Evolutionary conservation across 2,888 invertebrate species (phyloP).

Genomic region (Campoplex capitator): DNA sequence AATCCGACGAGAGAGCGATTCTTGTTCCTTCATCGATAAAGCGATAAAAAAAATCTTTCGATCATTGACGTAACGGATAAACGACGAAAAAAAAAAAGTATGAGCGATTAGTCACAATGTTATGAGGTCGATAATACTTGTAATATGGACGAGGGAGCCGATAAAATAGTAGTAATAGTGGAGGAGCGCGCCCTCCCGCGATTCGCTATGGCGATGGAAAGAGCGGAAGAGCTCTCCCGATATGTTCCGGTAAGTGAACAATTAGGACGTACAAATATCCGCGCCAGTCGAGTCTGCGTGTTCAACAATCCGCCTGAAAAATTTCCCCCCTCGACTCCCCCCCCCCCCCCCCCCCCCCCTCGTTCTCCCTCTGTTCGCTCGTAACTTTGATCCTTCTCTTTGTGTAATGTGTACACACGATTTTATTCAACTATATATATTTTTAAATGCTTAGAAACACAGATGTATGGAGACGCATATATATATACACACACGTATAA

Average conservation of each 20-base stretch:
- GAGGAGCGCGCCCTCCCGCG: constrained; percentile 52
- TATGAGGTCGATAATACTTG: constrained; percentile 8
- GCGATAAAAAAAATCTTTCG: neutral
- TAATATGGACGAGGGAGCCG: constrained; percentile 1
- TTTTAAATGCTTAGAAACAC: neutral
- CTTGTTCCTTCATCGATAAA: neutral
- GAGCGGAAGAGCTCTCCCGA: constrained; percentile 83
- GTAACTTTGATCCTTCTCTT: constrained; percentile 43
- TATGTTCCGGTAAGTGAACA: constrained; percentile 82
- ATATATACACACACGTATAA: neutral
- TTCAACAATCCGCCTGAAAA: constrained; percentile 38
- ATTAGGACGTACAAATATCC: constrained; percentile 79
- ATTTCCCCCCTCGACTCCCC: neutral
- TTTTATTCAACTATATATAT: constrained; percentile 8
- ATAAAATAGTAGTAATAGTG: constrained; percentile 14
- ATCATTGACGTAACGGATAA: neutral
- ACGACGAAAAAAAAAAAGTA: neutral
- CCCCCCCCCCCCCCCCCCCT: no score
- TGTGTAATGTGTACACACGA: constrained; percentile 19
- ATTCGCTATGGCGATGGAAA: constrained; percentile 68
- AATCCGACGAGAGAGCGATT: neutral
- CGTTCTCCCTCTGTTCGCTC: constrained; percentile 21
- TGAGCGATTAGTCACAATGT: neutral
- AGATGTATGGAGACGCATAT: neutral
- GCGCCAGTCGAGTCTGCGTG: constrained; percentile 70